These are phyloP conservation scores for Falco punctatus DNA, from an alignment of 2,113 vertebrate species.

Conservation along the genomic window DNA sequence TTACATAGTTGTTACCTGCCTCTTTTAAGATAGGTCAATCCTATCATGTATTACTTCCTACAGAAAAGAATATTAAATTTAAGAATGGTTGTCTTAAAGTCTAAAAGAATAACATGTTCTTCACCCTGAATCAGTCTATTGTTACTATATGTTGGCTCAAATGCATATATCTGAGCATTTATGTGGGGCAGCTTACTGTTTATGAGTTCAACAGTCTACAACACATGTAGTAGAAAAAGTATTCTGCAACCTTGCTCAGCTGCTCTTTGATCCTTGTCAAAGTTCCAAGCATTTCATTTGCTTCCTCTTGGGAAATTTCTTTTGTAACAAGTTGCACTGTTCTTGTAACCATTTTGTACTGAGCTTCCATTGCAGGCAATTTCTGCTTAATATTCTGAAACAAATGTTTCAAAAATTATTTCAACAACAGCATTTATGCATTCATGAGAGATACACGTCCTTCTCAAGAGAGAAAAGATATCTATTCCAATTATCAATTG, in stretches of 20 bases:
- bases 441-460: neutral
- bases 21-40: neutral
- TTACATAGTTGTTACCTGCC: neutral
- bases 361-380: slow-evolving; percentile 86
- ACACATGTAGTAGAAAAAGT: neutral
- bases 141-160: neutral
- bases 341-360: slow-evolving; percentile 85
- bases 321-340: slow-evolving; percentile 87
- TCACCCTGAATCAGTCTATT: neutral
- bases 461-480: neutral
- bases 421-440: neutral
- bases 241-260: slow-evolving; percentile 82
- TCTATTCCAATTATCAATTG: neutral
- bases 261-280: slow-evolving; percentile 86
- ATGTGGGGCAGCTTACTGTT: neutral
- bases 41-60: neutral
- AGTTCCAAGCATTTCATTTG: slow-evolving; percentile 80
- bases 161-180: neutral
- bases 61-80: neutral
- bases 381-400: slow-evolving; percentile 89
- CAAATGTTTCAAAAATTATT: neutral
- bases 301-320: slow-evolving; percentile 85
- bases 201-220: neutral
- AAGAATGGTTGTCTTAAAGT: neutral
- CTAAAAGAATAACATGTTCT: neutral